Percentiles rank a stretch among this genome's conserved stretches.
These are phyloP conservation scores for Ctenopoma kingsleyae DNA, from an alignment of 2,797 vertebrate genomes.

Conservation along the genomic window DNA sequence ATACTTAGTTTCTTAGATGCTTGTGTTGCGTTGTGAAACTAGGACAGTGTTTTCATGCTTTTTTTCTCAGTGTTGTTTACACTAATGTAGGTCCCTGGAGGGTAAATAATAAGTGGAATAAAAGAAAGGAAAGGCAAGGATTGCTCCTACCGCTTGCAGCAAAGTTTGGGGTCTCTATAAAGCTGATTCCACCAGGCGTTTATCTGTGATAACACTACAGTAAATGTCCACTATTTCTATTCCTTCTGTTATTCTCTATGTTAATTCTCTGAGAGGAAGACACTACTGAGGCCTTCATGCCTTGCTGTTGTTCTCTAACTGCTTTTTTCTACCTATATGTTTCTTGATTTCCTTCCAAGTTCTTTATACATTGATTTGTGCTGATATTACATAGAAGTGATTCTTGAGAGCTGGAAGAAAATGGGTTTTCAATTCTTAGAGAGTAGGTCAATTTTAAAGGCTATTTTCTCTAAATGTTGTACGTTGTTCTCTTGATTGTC, in stretches of 20 bases:
- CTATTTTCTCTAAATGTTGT: conserved; percentile 36
- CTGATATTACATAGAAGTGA: conserved; percentile 55
- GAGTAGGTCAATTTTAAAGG: conserved; percentile 56
- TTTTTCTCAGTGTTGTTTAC: conserved; percentile 89
- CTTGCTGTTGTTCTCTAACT: conserved; percentile 19
- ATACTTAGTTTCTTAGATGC: conserved; percentile 74
- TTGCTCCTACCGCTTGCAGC: conserved; percentile 91
- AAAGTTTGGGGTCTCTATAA: conserved; percentile 86
- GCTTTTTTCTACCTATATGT: conserved; percentile 26
- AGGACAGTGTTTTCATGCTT: conserved; percentile 80
- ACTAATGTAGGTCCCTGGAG: conserved; percentile 89
- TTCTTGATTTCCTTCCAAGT: conserved; percentile 59
- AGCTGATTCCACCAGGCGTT: conserved; percentile 82
- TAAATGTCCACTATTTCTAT: conserved; percentile 43
- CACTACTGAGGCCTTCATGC: conserved; percentile 7
- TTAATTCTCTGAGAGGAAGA: conserved; percentile 35
- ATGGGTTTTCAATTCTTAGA: conserved; percentile 57
- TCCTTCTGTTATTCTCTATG: conserved; percentile 15
- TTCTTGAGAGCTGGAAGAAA: conserved; percentile 52
- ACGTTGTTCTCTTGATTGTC: conserved; percentile 34
- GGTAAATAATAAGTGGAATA: conserved; percentile 73
- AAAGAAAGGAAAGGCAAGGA: conserved; percentile 76
- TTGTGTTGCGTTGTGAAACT: conserved; percentile 76
- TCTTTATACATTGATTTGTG: conserved; percentile 77
- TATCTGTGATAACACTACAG: conserved; percentile 80